Percentiles rank a stretch among this genome's conserved stretches.
phyloP scores from a whole-genome alignment of 2,113 vertebrate genomes.

The Artemisiospiza belli region DNA sequence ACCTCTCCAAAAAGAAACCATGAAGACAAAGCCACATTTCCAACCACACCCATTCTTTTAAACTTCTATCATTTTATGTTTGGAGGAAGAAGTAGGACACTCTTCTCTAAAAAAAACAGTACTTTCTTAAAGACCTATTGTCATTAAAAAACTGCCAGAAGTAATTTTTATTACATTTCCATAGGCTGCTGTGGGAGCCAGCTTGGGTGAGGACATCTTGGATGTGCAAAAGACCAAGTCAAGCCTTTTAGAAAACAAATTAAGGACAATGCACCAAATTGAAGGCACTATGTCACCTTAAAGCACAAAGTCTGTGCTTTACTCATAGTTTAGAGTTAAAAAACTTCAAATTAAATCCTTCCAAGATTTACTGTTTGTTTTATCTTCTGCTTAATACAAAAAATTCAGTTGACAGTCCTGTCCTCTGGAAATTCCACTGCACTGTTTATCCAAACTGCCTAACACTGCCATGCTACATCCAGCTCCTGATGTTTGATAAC shows the following conservation, averaged over 20 bases:
- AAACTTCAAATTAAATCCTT: background rate
- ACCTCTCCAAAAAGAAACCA: accelerated
- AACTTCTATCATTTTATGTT: background rate
- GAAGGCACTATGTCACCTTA: background rate
- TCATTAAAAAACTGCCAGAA: background rate
- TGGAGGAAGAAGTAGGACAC: background rate
- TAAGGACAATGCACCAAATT: accelerated
- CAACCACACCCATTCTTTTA: background rate
- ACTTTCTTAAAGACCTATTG: background rate
- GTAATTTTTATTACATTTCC: background rate
- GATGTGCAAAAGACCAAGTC: background rate
- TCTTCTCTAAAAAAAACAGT: background rate
- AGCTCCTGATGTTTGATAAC: background rate
- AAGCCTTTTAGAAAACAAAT: background rate
- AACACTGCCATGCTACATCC: no score
- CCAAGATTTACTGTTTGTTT: background rate
- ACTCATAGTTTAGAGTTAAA: background rate
- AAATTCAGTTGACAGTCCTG: background rate
- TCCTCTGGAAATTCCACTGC: background rate
- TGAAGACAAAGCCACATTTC: background rate
- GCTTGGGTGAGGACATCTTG: no score
- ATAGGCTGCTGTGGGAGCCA: background rate
- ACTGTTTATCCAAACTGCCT: background rate
- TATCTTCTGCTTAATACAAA: background rate
- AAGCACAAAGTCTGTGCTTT: background rate